These are phyloP conservation scores for Molossus alvarezi DNA, from an alignment of 2,797 vertebrate species.

Conservation along the genomic window DNA sequence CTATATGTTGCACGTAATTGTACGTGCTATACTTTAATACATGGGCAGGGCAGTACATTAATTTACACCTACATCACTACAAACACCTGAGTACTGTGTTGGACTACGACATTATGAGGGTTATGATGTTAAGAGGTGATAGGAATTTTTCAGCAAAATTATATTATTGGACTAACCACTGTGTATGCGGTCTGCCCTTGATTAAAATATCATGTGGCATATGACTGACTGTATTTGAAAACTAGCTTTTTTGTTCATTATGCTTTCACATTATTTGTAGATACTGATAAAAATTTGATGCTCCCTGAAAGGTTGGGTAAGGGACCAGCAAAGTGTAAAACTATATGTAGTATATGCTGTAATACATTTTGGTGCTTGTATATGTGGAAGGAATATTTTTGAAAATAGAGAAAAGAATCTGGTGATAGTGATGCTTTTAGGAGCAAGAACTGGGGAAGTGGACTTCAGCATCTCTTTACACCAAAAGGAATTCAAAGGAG, in stretches of 20 bases:
- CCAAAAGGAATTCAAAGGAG: neutral
- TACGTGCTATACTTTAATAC: neutral
- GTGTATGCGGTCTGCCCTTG: too few relatives aligned
- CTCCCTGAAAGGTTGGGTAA: neutral
- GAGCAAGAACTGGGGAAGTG: neutral
- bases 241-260: neutral
- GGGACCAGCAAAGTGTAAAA: neutral
- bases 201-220: neutral
- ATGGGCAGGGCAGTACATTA: neutral
- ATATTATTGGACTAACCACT: neutral
- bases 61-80: neutral
- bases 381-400: neutral
- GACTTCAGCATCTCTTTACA: neutral
- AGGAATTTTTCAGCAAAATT: neutral
- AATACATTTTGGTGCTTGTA: neutral
- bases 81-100: neutral
- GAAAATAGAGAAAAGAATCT: neutral
- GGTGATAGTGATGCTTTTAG: neutral
- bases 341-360: neutral
- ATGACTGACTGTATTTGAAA: neutral
- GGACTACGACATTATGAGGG: neutral
- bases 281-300: neutral
- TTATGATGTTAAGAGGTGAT: neutral
- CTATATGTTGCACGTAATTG: neutral
- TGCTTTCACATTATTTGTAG: neutral